These are phyloP conservation scores for Etia nguti DNA, from an alignment of 2,113 vertebrate genomes.

Conservation along the genomic window DNA sequence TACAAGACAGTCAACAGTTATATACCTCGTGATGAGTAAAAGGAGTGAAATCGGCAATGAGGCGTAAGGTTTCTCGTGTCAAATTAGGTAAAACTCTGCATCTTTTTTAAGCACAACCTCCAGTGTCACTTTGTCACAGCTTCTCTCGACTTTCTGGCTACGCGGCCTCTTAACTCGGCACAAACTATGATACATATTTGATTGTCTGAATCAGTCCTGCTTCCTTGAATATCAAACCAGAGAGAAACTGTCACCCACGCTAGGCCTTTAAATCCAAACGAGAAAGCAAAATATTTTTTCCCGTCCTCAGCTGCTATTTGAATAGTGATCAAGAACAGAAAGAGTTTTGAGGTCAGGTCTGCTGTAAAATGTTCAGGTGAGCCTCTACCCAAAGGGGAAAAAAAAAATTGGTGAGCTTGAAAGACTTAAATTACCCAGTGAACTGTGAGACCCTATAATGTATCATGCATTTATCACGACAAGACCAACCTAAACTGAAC, in stretches of 20 bases:
- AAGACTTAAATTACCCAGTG: not conserved
- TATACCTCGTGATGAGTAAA: not conserved
- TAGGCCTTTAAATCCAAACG: not conserved
- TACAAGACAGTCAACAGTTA: conserved; percentile 1
- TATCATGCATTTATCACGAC: conserved; percentile 66
- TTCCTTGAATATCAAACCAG: conserved; percentile 54
- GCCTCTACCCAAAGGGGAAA: not conserved
- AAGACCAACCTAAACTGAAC: conserved; percentile 47
- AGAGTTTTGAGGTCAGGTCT: not conserved
- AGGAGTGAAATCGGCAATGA: not conserved
- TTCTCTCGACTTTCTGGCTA: not conserved
- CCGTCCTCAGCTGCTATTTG: not conserved
- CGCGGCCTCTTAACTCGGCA: conserved; percentile 24
- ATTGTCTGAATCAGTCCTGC: conserved; percentile 66
- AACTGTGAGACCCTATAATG: conserved; percentile 35
- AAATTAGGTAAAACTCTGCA: not conserved
- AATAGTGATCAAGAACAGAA: not conserved
- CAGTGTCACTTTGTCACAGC: conserved; percentile 18
- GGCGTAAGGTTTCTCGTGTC: conserved; percentile 8
- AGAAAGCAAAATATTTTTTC: not conserved
- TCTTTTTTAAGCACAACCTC: not conserved
- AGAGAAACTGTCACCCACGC: conserved; percentile 10
- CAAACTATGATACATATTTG: conserved; percentile 50
- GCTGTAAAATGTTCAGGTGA: not conserved
- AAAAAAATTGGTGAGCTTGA: not conserved